Evolutionary conservation across 2,113 vertebrate species (phyloP).

Genomic region (Sander vitreus): DNA sequence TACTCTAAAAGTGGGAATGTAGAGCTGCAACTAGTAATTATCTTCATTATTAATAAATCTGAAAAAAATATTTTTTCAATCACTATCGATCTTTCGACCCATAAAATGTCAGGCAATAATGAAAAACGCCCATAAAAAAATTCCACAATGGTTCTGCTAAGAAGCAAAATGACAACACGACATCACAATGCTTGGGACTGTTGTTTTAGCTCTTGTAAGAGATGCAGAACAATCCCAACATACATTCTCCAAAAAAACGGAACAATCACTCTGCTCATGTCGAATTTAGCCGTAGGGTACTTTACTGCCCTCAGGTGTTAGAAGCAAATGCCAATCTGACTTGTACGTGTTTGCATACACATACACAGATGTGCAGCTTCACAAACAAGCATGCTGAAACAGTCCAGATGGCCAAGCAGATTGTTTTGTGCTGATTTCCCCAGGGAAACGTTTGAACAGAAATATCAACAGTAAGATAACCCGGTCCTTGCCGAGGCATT

Average conservation of each 20-base stretch:
- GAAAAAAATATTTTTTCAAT: neutral
- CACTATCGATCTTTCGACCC: neutral
- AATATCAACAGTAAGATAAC: slow-evolving; percentile 47
- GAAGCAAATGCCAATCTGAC: slow-evolving; percentile 40
- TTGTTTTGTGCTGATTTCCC: slow-evolving; percentile 62
- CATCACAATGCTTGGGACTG: neutral
- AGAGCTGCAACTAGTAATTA: neutral
- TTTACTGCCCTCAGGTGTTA: slow-evolving; percentile 52
- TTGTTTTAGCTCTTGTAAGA: neutral
- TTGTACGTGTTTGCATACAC: slow-evolving; percentile 43
- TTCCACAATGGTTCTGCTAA: neutral
- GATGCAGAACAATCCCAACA: neutral
- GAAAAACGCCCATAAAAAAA: neutral
- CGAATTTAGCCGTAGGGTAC: slow-evolving; percentile 46
- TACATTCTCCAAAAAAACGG: slow-evolving; percentile 2
- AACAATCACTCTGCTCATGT: slow-evolving; percentile 9
- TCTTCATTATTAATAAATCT: neutral
- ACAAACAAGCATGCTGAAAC: slow-evolving; percentile 51
- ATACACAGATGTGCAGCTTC: slow-evolving; percentile 52
- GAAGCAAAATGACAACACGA: too few species aligned
- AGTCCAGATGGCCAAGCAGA: slow-evolving; percentile 68
- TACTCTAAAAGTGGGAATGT: neutral
- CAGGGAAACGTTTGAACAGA: slow-evolving; percentile 46
- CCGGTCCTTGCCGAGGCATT: neutral
- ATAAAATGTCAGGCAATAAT: neutral